Evolutionary conservation across 1,140 invertebrate genomes (phyloP), one percentile per base, ranked within the genome.

Genomic region (Tenebrio molitor): DNA sequence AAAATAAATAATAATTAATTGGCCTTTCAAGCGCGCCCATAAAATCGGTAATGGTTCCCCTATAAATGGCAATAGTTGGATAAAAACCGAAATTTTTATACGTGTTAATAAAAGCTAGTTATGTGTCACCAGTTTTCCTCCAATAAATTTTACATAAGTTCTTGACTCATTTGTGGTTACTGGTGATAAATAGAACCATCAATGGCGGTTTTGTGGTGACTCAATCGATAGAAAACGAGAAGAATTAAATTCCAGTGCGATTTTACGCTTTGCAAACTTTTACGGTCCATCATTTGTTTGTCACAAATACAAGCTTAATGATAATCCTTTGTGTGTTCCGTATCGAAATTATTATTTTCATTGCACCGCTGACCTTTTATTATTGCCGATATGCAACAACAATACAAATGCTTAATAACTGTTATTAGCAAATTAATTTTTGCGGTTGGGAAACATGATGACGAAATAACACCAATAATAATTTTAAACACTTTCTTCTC

Each of bases 151-250:
- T 62, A 62, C 29, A 23, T 62, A 23, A 23, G 15, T 36, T 66
- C 41, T 65, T 66, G 36, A 44, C 25, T 23, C 64, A 66, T 66
- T 66, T 41, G 64, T 42, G 34, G 64, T 66, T 66, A 42, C 34
- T 42, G 15, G 36, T 25, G 42, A 66, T 66, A 66, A 66, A 66
- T 66, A 65, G 62, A 65, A 65, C 62, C 62, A 65, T 65, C 62
- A 65, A 21, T 44, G 64, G 64, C 17, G 64, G 64, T 66, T 66
- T 42, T 66, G 64, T 66, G 64, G 64, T 66, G 64, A 66, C 42
- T 66, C 64, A 66, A 66, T 66, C 34, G 36, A 41, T 66, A 66
- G 64, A 44, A 42, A 66, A 66, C 42, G 64, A 66, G 36, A 41
- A 65, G 34, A 66, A 66, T 66, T 66, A 44, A 41, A 58, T 58